Evolutionary conservation across 1,140 invertebrate genomes (phyloP), one percentile per base, ranked within the genome.

Genomic region (Liolophura sinensis): DNA sequence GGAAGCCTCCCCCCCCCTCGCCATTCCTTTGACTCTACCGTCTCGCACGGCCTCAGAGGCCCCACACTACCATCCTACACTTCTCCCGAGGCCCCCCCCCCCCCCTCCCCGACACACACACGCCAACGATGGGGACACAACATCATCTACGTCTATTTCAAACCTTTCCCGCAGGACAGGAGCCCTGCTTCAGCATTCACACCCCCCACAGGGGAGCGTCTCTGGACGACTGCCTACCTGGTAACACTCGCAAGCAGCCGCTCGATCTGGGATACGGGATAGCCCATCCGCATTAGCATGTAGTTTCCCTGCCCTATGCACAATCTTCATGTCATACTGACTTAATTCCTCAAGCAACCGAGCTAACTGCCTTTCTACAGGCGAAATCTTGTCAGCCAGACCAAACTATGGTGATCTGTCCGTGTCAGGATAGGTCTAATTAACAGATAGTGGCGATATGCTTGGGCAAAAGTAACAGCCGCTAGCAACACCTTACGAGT

Each of bases 351-450:
- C 68, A n/a, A 76, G 50, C 72, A 72, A 75, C 31, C 68, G n/a
- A 14, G 69, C 75, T 40, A 75, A 48, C 58, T 77, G 75, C 18
- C 70, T 72, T 18, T 70, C 60, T 18, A 62, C 54, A 25, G 66
- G 51, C 66, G 76, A 55, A 73, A 71, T 14, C 61, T 49, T 15
- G 67, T 15, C 0, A 78, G 51, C 74, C 74, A 76, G 11, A 48
- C 54, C 31, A 74, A 54, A 50, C 70, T 68, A 12, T 52, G 50
- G 60, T 78, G 73, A 65, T 74, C 72, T 3, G 73, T 76, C 12
- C 72, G 48, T 3, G 73, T 25, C 12, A 69, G 15, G 48, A 74
- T 68, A 16, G 18, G 22, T 16, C 56, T 52, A n/a, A 72, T 70
- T 18, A 65, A 49, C 31, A 74, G 49, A 54, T 74, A 70, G 54